Percentiles rank a stretch among this genome's conserved stretches.
Evolutionary conservation across 2,888 invertebrate genomes (phyloP).

Genomic region (Hypercompe scribonia): DNA sequence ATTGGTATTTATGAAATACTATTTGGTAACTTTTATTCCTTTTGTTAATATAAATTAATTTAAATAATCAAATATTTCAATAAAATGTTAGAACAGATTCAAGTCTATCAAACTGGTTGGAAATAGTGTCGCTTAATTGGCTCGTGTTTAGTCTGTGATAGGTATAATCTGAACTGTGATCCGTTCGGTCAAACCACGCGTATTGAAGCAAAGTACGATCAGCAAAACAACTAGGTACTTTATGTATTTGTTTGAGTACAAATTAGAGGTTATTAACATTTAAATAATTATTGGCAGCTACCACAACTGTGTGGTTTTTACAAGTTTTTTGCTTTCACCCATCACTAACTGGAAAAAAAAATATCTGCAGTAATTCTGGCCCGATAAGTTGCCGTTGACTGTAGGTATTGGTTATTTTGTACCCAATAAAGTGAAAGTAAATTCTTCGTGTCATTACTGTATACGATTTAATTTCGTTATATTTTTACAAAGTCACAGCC

Average conservation of each 20-base stretch:
- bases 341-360: too few relatives aligned
- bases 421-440: not conserved
- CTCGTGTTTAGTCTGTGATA: constrained; percentile 69
- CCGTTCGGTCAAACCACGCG: constrained; percentile 66
- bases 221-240: constrained; percentile 39
- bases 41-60: not conserved
- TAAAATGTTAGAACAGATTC: constrained; percentile 19
- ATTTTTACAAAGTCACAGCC: not conserved
- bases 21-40: not conserved
- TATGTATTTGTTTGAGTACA: not conserved
- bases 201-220: constrained; percentile 50
- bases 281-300: not conserved
- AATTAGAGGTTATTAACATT: not conserved
- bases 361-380: too few relatives aligned
- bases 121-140: constrained; percentile 41
- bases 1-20: not conserved
- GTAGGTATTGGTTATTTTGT: not conserved
- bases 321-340: too few relatives aligned
- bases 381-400: too few relatives aligned
- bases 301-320: too few relatives aligned
- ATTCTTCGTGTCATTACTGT: not conserved
- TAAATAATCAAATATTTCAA: not conserved
- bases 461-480: not conserved
- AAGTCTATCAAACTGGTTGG: constrained; percentile 13
- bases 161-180: constrained; percentile 71